phyloP scores from a whole-genome alignment of 1,140 invertebrate genomes.

The Saccostrea cuccullata region DNA sequence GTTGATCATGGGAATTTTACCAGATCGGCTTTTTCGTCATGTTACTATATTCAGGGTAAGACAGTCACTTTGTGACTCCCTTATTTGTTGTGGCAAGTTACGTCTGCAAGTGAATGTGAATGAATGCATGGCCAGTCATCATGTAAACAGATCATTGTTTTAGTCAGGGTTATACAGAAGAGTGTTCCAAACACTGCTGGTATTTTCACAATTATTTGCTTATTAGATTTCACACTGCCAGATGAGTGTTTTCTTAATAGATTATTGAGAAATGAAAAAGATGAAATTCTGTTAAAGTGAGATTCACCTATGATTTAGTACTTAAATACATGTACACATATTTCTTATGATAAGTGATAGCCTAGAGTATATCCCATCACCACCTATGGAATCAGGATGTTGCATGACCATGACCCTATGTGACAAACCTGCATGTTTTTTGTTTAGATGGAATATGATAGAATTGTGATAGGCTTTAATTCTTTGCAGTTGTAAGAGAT shows the following conservation, averaged over 20 bases:
- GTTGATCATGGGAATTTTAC: conserved; percentile 56
- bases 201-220: not conserved
- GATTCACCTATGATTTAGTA: not conserved
- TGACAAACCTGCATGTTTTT: not conserved
- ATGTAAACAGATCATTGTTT: not conserved
- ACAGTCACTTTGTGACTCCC: not conserved
- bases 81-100: not conserved
- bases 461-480: too few species aligned
- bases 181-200: not conserved
- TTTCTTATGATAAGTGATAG: too few species aligned
- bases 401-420: not conserved
- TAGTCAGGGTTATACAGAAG: conserved; percentile 1
- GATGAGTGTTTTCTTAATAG: not conserved
- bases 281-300: not conserved
- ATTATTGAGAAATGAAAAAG: not conserved
- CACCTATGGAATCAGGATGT: not conserved
- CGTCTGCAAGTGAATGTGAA: not conserved
- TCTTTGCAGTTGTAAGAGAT: too few species aligned
- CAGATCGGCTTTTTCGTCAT: conserved; percentile 54
- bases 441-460: not conserved
- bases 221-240: conserved; percentile 26
- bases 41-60: conserved; percentile 44
- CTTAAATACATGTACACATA: too few species aligned
- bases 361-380: too few species aligned
- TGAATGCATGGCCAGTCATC: not conserved